phyloP scores from a whole-genome alignment of 2,113 vertebrate species.

The Capricornis sumatraensis region DNA sequence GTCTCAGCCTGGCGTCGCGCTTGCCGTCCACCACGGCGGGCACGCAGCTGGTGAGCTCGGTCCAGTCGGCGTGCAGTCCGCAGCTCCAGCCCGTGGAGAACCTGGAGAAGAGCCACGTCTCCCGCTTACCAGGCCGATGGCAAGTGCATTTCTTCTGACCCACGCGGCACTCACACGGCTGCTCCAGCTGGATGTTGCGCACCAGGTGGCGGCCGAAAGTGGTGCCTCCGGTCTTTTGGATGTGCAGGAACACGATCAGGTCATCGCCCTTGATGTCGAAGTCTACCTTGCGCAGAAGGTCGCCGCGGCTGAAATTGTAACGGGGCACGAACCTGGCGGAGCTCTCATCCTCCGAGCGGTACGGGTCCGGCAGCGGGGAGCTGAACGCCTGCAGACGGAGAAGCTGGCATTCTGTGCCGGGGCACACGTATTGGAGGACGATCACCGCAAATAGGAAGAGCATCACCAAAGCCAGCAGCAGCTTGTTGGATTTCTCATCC shows the following conservation, averaged over 20 bases:
- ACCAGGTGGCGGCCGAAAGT: slow-evolving; percentile 93
- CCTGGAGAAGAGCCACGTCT: slow-evolving; percentile 96
- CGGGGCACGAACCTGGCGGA: slow-evolving; percentile 90
- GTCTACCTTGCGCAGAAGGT: slow-evolving; percentile 87
- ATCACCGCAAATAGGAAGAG: slow-evolving; percentile 92
- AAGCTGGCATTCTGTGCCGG: slow-evolving; percentile 90
- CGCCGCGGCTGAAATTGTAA: slow-evolving; percentile 90
- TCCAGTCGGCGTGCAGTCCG: slow-evolving; percentile 94
- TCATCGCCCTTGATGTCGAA: slow-evolving; percentile 96
- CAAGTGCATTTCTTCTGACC: slow-evolving; percentile 99
- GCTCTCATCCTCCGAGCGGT: slow-evolving; percentile 91
- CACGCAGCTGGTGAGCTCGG: slow-evolving; percentile 94
- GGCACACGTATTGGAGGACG: slow-evolving; percentile 94
- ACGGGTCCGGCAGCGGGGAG: slow-evolving; percentile 86
- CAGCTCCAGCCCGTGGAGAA: slow-evolving; percentile 97
- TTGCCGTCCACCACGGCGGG: slow-evolving; percentile 89
- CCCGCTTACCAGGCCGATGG: slow-evolving; percentile 92
- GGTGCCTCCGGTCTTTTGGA: slow-evolving; percentile 95
- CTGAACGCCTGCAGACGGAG: slow-evolving; percentile 84
- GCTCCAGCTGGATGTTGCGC: slow-evolving; percentile 95
- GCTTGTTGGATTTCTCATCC: slow-evolving; percentile 93
- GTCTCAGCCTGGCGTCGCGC: slow-evolving; percentile 79
- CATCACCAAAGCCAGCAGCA: slow-evolving; percentile 90
- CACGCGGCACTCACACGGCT: slow-evolving; percentile 94
- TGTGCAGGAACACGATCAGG: slow-evolving; percentile 96